These are phyloP conservation scores for Larimichthys crocea DNA, from an alignment of 2,113 vertebrate genomes.

Conservation along the genomic window DNA sequence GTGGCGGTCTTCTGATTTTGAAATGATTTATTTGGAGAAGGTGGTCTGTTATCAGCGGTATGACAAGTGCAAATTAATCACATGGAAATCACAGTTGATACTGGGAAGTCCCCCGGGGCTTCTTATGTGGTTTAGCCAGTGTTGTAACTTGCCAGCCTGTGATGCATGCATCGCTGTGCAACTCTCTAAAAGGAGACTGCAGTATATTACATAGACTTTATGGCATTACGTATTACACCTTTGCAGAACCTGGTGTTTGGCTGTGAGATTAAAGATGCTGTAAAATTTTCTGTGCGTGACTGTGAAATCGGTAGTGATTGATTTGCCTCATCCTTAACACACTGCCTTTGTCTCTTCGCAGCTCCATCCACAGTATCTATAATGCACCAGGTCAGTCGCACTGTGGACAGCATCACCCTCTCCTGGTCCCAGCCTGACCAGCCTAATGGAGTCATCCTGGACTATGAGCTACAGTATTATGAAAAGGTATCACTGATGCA, in stretches of 20 bases:
- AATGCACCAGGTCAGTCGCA: conserved; percentile 98
- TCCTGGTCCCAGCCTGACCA: conserved; percentile 99
- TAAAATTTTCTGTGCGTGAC: conserved; percentile 44
- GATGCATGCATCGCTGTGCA: conserved; percentile 20
- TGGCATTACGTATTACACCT: conserved; percentile 30
- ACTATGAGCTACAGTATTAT: conserved; percentile 97
- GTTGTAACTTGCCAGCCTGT: conserved; percentile 61
- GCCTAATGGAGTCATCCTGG: conserved; percentile 97
- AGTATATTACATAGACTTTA: conserved; percentile 59
- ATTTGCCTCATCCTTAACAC: conserved; percentile 44
- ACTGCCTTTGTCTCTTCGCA: conserved; percentile 76
- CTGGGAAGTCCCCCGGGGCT: conserved; percentile 67
- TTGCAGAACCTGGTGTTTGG: conserved; percentile 53
- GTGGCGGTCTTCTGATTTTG: conserved; percentile 36
- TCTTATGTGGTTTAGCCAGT: conserved; percentile 55
- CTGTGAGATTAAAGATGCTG: conserved; percentile 58
- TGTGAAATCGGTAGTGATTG: conserved; percentile 24
- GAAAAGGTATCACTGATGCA: conserved; percentile 89
- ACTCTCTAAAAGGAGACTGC: conserved; percentile 47
- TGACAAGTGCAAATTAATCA: conserved; percentile 51
- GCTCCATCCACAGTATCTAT: conserved; percentile 96
- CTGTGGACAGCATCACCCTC: conserved; percentile 96
- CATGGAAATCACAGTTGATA: conserved; percentile 52
- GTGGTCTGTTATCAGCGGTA: conserved; percentile 47
- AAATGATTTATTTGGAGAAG: conserved; percentile 53